These are phyloP conservation scores for Drosophila santomea DNA, from an alignment of 1,140 invertebrate species.

Conservation along the genomic window DNA sequence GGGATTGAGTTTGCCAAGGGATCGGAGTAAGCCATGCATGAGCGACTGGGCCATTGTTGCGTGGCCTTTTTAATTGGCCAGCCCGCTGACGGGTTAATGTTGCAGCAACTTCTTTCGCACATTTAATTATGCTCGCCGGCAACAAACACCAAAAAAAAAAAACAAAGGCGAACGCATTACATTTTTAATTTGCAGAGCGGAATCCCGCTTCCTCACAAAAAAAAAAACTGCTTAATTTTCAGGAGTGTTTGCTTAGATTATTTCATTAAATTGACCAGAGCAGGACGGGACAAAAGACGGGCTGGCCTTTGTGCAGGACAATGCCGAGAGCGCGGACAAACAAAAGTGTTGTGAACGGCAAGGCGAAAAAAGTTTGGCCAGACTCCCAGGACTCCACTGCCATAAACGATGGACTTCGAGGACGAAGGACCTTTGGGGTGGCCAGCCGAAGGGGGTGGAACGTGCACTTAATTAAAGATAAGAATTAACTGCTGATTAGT, in stretches of 20 bases:
- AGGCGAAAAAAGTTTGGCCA: slow-evolving; percentile 45
- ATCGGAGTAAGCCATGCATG: slow-evolving; percentile 63
- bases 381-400: slow-evolving; percentile 46
- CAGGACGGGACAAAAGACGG: slow-evolving; percentile 46
- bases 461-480: slow-evolving; percentile 84
- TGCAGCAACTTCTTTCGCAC: slow-evolving; percentile 46
- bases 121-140: slow-evolving; percentile 73
- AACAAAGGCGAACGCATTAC: slow-evolving; percentile 62
- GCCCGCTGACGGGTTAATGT: slow-evolving; percentile 41
- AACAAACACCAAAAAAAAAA: slow-evolving; percentile 10
- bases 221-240: slow-evolving; percentile 77
- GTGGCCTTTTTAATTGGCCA: slow-evolving; percentile 79
- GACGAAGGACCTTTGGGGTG: slow-evolving; percentile 12
- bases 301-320: slow-evolving; percentile 68
- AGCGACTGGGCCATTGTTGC: slow-evolving; percentile 70
- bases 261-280: slow-evolving; percentile 77
- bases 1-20: neutral
- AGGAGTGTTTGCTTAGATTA: slow-evolving; percentile 80
- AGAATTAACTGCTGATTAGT: slow-evolving; percentile 84
- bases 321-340: slow-evolving; percentile 66
- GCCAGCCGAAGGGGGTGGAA: slow-evolving; percentile 42
- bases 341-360: slow-evolving; percentile 64
- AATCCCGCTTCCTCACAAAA: neutral
- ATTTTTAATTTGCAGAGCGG: slow-evolving; percentile 68
- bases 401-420: slow-evolving; percentile 48